Evolutionary conservation across 2,797 vertebrate species (phyloP).

Genomic region (Odontamblyopus lacepedii): DNA sequence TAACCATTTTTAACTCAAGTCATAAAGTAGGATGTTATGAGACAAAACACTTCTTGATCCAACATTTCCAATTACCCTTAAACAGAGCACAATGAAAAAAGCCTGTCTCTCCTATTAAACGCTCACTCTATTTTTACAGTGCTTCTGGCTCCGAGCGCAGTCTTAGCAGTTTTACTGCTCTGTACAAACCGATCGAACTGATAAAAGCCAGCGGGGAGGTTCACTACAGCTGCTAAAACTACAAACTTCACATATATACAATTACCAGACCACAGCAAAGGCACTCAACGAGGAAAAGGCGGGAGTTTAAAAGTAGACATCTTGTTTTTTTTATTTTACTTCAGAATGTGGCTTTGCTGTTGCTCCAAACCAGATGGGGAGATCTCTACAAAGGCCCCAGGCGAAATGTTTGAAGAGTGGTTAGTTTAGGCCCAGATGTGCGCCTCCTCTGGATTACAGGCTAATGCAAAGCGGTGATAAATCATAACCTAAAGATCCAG

Average conservation of each 20-base stretch:
- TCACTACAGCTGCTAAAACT: constrained; percentile 54
- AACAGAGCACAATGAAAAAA: background rate
- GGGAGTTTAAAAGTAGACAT: constrained; percentile 45
- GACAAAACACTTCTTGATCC: background rate
- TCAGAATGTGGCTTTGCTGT: constrained; percentile 62
- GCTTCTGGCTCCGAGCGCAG: background rate
- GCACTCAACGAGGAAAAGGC: constrained; percentile 36
- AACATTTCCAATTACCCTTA: background rate
- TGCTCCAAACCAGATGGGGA: constrained; percentile 69
- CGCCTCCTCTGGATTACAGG: constrained; percentile 54
- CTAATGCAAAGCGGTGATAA: constrained; percentile 58
- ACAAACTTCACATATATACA: constrained; percentile 29
- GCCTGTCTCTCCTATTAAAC: background rate
- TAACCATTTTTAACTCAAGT: background rate
- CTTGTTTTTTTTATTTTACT: constrained; percentile 32
- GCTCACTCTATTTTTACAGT: too few species aligned
- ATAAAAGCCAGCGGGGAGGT: constrained; percentile 26
- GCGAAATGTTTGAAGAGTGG: constrained; percentile 52
- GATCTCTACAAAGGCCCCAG: constrained; percentile 50
- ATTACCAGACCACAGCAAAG: constrained; percentile 65
- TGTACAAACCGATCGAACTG: constrained; percentile 12
- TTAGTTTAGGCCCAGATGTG: constrained; percentile 51
- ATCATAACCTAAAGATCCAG: constrained; percentile 55
- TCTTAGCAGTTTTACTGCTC: background rate
- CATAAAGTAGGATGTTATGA: too few species aligned